Base-by-base conservation (phyloP, 2,113 vertebrate genomes). In the Oncorhynchus kisutch region DNA sequence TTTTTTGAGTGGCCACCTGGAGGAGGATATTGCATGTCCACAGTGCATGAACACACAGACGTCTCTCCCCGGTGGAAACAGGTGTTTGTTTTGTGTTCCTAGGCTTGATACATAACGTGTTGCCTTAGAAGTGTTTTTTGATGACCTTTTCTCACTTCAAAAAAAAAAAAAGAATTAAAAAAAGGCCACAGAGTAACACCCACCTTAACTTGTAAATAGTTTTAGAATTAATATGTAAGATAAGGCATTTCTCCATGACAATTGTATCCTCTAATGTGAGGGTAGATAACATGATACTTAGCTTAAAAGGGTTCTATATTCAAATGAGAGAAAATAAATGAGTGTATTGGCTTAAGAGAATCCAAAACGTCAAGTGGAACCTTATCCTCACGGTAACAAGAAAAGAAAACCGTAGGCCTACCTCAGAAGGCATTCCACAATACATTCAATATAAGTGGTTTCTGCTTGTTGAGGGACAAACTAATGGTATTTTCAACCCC, bases 21-120 rank as follows among this genome's bases (percentile, higher is more conserved):
- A 92, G 86, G 82, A 92, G 91, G 89, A 90, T 91, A 91, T 90
- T 88, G 88, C 84, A 86, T 86, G 88, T 85, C 88, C 86, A 89
- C 81, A 74, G 84, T 74, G 84, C 83, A 87, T 88, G 84, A 87
- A 70, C 48, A 64, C 71, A 82, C 82, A 84, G 76, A 71, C 73
- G 64, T 85, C 75, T 76, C 82, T 85, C 81, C 86, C 85, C 86
- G 87, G 83, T 81, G 84, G 79, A 84, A 87, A 86, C 86, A 87
- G 86, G 86, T 87, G 86, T 90, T 79, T 86, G 77, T 85, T 83
- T 34, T 60, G 67, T 78, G 70, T 71, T 77, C 77, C 78, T 24
- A 76, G 39, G 27, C 4, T 70, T 22, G 39, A 39, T 27, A 24
- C 22, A 9, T 57, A 57, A 57, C 18, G 20, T 20, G 20, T 57